A percentile compares a stretch with the other conserved stretches of the same genome.
Evolutionary conservation across 2,113 vertebrate genomes (phyloP).

Genomic region (Trematocara nigrifrons): DNA sequence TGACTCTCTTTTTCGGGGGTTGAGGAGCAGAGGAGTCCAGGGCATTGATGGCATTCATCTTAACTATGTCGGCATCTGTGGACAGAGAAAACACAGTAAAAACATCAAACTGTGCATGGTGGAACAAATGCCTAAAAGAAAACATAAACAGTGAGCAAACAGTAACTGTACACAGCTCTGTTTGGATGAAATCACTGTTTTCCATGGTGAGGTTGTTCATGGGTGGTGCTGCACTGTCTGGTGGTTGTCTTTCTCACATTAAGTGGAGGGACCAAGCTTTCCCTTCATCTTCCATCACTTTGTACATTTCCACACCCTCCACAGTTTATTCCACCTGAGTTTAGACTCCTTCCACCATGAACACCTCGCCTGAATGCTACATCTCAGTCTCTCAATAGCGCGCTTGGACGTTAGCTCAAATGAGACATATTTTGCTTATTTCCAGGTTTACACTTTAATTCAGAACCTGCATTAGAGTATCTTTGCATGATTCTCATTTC

Average conservation of each 20-base stretch:
- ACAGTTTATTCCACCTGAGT: background rate
- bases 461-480: background rate
- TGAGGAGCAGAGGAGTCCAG: background rate
- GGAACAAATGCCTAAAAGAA: background rate
- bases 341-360: background rate
- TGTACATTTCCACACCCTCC: background rate
- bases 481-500: background rate
- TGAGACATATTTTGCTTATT: background rate
- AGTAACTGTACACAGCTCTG: background rate
- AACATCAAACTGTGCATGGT: background rate
- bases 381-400: background rate
- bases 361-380: background rate
- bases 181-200: conserved; percentile 18
- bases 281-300: background rate
- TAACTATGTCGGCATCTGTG: conserved; percentile 59
- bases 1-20: conserved; percentile 10
- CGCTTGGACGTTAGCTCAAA: background rate
- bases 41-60: conserved; percentile 58
- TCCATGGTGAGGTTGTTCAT: background rate
- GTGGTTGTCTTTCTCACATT: background rate
- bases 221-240: background rate
- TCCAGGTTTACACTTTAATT: background rate
- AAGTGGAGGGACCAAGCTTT: background rate
- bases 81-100: background rate
- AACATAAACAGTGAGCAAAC: background rate